These are phyloP conservation scores for Galaxias olidus DNA, from an alignment of 2,797 vertebrate genomes.

Conservation along the genomic window DNA sequence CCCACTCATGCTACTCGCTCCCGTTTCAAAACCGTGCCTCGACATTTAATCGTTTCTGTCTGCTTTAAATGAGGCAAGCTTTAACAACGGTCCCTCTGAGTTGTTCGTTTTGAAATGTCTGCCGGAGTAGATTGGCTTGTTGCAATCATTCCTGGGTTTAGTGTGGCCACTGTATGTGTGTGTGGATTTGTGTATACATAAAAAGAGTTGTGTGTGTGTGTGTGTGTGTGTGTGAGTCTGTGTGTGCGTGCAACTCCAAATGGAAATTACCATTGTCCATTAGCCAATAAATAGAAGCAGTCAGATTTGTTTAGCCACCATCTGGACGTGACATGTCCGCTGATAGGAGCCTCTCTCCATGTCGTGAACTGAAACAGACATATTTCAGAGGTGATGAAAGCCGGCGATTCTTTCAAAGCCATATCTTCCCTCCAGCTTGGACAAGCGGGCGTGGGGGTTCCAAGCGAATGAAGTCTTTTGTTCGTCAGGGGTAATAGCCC, in stretches of 20 bases:
- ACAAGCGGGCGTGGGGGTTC: conserved; percentile 11
- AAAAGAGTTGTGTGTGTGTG: not conserved
- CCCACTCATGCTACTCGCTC: conserved; percentile 55
- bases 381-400: conserved; percentile 51
- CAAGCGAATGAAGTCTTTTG: too few relatives aligned
- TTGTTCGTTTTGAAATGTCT: conserved; percentile 25
- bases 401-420: conserved; percentile 25
- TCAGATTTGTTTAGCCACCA: conserved; percentile 36
- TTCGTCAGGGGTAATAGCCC: too few relatives aligned
- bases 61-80: conserved; percentile 38
- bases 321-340: conserved; percentile 44
- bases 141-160: conserved; percentile 42
- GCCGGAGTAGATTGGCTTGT: conserved; percentile 33
- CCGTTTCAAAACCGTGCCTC: conserved; percentile 54
- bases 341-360: conserved; percentile 42
- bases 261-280: conserved; percentile 16
- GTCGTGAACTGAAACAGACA: conserved; percentile 41
- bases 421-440: conserved; percentile 38
- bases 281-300: conserved; percentile 27
- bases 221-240: not conserved
- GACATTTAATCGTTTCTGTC: conserved; percentile 50
- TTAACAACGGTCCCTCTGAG: conserved; percentile 24
- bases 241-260: not conserved
- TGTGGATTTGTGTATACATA: not conserved
- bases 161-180: not conserved